A percentile compares a stretch with the other conserved stretches of the same genome.
These are phyloP conservation scores for Ostrea denselamellosa DNA, from an alignment of 1,140 invertebrate genomes.

Conservation along the genomic window DNA sequence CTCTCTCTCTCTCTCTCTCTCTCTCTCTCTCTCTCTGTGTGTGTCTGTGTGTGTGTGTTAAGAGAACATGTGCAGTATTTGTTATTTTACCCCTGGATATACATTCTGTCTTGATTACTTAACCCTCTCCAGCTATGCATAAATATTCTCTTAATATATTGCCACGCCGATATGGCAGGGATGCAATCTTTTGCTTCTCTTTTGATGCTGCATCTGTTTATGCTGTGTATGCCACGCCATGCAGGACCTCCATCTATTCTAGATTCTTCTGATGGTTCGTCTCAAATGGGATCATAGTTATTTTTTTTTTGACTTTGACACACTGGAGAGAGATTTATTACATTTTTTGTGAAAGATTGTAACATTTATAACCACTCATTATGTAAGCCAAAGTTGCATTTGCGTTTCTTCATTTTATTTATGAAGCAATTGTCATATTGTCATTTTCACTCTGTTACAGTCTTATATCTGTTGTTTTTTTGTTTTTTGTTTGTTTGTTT, in stretches of 20 bases:
- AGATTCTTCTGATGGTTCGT: not conserved
- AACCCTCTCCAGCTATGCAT: slow-evolving; percentile 7
- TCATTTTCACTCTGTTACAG: not conserved
- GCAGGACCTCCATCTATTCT: not conserved
- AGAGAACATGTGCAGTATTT: slow-evolving; percentile 1
- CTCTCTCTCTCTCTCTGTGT: too few relatives aligned
- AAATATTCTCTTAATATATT: not conserved
- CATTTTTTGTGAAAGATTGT: not conserved
- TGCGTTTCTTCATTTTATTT: slow-evolving; percentile 19
- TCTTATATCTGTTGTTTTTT: slow-evolving; percentile 40
- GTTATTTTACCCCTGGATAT: not conserved
- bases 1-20: too few relatives aligned
- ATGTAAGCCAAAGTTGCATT: slow-evolving; percentile 10
- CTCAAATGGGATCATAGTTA: not conserved
- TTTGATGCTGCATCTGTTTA: slow-evolving; percentile 12
- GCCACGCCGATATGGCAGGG: not conserved
- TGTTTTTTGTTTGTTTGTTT: too few relatives aligned
- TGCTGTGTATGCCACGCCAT: not conserved
- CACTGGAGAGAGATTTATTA: not conserved
- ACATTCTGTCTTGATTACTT: slow-evolving; percentile 32
- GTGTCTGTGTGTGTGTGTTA: not conserved
- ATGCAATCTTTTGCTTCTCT: not conserved
- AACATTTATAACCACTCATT: not conserved
- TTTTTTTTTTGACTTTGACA: not conserved
- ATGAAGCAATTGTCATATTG: not conserved